Evolutionary conservation across 1,140 invertebrate species (phyloP).

Genomic region (Drosophila trapezifrons): DNA sequence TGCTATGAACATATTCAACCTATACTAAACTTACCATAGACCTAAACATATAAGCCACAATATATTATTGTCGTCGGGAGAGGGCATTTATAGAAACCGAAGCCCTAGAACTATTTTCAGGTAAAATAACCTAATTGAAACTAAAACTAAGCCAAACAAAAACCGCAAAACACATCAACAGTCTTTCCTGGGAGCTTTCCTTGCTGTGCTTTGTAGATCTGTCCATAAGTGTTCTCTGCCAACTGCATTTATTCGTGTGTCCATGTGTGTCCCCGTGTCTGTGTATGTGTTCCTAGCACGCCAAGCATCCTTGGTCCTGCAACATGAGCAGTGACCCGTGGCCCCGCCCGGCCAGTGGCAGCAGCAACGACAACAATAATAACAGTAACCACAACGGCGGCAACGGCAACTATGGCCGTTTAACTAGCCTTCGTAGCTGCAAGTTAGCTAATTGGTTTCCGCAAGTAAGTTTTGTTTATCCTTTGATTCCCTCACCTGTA

Average conservation of each 20-base stretch:
- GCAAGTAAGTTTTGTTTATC: constrained; percentile 73
- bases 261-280: constrained; percentile 19
- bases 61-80: constrained; percentile 9
- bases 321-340: constrained; percentile 23
- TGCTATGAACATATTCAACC: constrained; percentile 52
- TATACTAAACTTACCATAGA: constrained; percentile 20
- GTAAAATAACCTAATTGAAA: constrained; percentile 44
- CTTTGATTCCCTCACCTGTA: constrained; percentile 16
- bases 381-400: constrained; percentile 33
- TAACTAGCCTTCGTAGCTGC: constrained; percentile 53
- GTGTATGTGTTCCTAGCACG: constrained; percentile 38
- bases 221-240: constrained; percentile 24
- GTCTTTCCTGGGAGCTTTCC: constrained; percentile 43
- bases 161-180: constrained; percentile 31
- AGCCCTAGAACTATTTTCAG: constrained; percentile 44
- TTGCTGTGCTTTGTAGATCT: constrained; percentile 31
- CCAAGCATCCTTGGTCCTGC: constrained; percentile 18
- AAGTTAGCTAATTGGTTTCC: constrained; percentile 73
- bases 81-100: constrained; percentile 42
- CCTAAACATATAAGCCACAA: constrained; percentile 16
- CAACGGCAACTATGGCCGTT: constrained; percentile 34
- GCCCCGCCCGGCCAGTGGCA: constrained; percentile 10
- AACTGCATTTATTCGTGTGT: constrained; percentile 37
- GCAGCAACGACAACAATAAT: constrained; percentile 24
- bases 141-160: neutral